These are phyloP conservation scores for Agrotis ipsilon DNA, from an alignment of 2,888 invertebrate genomes.

Conservation along the genomic window DNA sequence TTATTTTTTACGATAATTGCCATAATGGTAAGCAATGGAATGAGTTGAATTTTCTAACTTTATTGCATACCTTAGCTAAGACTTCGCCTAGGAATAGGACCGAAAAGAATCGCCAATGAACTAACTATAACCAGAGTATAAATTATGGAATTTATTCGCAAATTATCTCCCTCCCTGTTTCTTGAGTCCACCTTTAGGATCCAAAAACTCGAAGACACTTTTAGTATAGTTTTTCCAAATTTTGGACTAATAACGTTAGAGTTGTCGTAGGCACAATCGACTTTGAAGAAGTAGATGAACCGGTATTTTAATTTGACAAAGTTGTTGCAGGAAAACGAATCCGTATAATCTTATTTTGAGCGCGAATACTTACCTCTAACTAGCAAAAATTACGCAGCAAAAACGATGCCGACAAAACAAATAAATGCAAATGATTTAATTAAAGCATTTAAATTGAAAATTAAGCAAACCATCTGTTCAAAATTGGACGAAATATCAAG, in stretches of 20 bases:
- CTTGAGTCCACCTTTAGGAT: no score
- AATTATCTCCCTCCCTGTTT: no score
- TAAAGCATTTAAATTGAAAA: constrained; percentile 9
- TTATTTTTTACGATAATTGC: constrained; percentile 44
- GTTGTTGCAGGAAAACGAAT: constrained; percentile 2
- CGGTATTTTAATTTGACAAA: no score
- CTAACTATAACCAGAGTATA: not conserved
- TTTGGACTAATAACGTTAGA: not conserved
- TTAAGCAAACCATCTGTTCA: constrained; percentile 6
- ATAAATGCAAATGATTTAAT: constrained; percentile 15
- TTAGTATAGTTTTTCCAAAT: not conserved
- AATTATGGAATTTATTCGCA: not conserved
- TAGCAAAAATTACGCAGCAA: not conserved
- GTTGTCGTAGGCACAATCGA: not conserved
- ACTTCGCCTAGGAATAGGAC: not conserved
- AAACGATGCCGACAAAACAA: constrained; percentile 1
- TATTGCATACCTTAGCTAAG: not conserved
- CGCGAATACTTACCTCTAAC: not conserved
- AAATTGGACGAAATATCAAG: constrained; percentile 42
- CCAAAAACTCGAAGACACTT: not conserved
- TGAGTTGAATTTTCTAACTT: not conserved
- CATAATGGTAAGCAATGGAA: not conserved
- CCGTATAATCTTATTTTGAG: not conserved
- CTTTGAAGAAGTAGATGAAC: not conserved
- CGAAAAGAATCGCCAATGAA: not conserved